Percentiles rank a stretch among this genome's conserved stretches.
Evolutionary conservation across 2,113 vertebrate species (phyloP).

Genomic region (rabbit (Oryctolagus cuniculus)): DNA sequence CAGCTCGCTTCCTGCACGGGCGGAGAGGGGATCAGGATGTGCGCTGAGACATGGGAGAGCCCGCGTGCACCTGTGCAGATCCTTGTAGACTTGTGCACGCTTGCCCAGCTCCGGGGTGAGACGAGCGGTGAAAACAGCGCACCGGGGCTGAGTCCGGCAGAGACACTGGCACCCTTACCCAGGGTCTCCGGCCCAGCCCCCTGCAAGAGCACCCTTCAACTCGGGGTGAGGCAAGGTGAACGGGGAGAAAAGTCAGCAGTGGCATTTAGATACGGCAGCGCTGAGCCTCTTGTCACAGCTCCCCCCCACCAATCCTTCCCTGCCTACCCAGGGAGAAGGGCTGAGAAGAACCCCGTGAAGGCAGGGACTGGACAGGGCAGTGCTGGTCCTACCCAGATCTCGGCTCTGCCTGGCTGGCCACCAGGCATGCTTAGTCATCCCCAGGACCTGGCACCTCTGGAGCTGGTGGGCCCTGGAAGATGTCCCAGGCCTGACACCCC

Average conservation of each 20-base stretch:
- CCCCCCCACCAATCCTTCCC: background rate
- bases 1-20: constrained; percentile 90
- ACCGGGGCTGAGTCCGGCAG: background rate
- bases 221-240: background rate
- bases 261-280: constrained; percentile 16
- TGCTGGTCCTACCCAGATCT: background rate
- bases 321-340: background rate
- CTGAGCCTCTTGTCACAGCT: background rate
- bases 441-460: constrained; percentile 39
- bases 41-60: background rate
- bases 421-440: constrained; percentile 80
- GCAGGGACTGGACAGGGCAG: background rate
- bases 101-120: background rate
- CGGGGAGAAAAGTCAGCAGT: background rate
- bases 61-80: background rate
- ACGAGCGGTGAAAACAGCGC: background rate
- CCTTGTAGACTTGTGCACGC: background rate
- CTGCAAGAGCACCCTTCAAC: background rate
- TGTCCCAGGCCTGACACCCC: background rate
- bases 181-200: background rate
- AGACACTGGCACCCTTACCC: background rate
- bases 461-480: constrained; percentile 36
- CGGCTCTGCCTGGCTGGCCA: background rate
- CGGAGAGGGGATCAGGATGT: constrained; percentile 60
- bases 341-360: background rate